These are phyloP conservation scores for Petromus typicus DNA, from an alignment of 2,113 vertebrate species.

Conservation along the genomic window DNA sequence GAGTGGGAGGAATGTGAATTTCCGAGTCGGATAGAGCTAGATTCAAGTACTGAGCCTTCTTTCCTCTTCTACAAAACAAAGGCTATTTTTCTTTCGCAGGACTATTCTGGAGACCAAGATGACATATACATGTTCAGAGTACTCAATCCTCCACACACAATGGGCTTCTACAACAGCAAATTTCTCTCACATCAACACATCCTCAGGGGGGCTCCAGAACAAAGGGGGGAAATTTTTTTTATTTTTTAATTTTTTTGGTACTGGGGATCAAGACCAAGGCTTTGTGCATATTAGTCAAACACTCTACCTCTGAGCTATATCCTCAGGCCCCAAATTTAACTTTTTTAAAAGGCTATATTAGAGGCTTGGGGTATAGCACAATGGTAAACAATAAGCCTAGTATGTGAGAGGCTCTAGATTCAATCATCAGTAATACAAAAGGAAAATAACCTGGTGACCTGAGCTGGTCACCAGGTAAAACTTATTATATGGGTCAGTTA, in stretches of 20 bases:
- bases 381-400: not conserved
- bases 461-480: conserved; percentile 4
- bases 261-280: not conserved
- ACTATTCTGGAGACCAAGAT: not conserved
- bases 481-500: not conserved
- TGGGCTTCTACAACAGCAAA: not conserved
- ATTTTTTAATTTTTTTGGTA: not conserved
- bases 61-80: conserved; percentile 24
- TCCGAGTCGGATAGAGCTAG: not conserved
- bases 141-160: not conserved
- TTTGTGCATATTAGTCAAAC: not conserved
- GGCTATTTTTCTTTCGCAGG: not conserved
- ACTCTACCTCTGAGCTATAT: not conserved
- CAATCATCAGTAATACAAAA: not conserved
- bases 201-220: not conserved
- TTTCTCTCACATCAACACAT: conserved; percentile 37
- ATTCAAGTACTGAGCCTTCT: not conserved
- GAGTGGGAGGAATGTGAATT: not conserved
- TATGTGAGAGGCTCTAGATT: not conserved
- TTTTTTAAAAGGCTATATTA: not conserved
- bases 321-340: not conserved
- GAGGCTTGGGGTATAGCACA: not conserved
- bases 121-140: not conserved
- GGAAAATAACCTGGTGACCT: no score
- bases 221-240: not conserved